A percentile compares a stretch with the other conserved stretches of the same genome.
These are phyloP conservation scores for Cyanoderma ruficeps DNA, from an alignment of 2,113 vertebrate species.

Conservation along the genomic window DNA sequence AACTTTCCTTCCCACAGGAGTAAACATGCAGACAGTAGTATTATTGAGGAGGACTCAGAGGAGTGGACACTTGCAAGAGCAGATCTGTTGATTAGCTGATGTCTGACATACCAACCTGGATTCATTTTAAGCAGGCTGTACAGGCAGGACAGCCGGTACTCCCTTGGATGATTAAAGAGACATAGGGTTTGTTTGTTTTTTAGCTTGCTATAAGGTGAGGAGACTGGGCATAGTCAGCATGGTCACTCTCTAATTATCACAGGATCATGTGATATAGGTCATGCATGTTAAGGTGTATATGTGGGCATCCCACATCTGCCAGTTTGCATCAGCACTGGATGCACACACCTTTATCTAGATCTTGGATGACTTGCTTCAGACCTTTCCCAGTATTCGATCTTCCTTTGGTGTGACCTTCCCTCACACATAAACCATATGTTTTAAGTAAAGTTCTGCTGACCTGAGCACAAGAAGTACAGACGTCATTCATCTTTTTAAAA, in stretches of 20 bases:
- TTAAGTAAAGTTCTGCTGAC: not conserved
- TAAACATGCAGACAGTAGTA: fast-evolving
- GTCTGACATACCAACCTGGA: not conserved
- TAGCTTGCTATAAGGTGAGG: not conserved
- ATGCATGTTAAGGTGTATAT: not conserved
- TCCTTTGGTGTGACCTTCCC: not conserved
- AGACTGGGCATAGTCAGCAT: not conserved
- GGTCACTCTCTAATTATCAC: not conserved
- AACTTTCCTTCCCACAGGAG: not conserved
- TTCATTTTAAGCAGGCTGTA: not conserved
- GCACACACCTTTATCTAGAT: not conserved
- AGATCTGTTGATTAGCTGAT: not conserved
- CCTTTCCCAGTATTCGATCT: not conserved
- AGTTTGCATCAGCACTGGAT: not conserved
- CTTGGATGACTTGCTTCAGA: not conserved
- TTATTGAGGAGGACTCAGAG: not conserved
- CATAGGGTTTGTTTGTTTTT: not conserved
- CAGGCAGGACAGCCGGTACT: not conserved
- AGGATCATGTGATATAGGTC: not conserved
- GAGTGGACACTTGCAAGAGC: not conserved
- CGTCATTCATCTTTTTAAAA: not conserved
- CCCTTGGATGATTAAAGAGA: not conserved
- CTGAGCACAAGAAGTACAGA: not conserved
- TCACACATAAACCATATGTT: not conserved
- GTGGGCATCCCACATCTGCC: not conserved